A percentile compares a stretch with the other conserved stretches of the same genome.
These are phyloP conservation scores for Capricornis sumatraensis DNA, from an alignment of 2,113 vertebrate species.

Conservation along the genomic window DNA sequence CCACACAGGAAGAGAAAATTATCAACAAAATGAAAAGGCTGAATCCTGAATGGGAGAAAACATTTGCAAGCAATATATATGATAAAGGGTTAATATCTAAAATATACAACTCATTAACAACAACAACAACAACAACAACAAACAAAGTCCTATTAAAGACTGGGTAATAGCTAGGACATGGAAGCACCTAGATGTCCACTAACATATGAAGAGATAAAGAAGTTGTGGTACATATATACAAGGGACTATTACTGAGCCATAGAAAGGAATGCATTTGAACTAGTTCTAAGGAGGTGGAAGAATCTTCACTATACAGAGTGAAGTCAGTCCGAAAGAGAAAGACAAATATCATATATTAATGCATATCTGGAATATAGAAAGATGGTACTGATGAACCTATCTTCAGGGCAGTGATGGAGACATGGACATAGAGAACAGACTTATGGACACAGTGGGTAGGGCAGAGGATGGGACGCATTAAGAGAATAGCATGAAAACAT, in stretches of 20 bases:
- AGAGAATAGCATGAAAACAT: background rate
- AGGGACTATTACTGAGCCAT: background rate
- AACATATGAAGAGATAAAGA: background rate
- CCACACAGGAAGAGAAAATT: background rate
- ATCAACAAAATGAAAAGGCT: background rate
- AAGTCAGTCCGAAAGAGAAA: background rate
- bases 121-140: background rate
- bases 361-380: background rate
- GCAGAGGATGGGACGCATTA: background rate
- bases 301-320: background rate
- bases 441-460: background rate
- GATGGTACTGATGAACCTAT: background rate
- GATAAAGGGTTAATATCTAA: background rate
- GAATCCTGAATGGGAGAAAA: background rate
- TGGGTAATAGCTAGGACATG: background rate
- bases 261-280: background rate
- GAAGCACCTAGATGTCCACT: background rate
- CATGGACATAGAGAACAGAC: background rate
- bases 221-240: background rate
- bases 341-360: background rate
- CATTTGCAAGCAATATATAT: background rate
- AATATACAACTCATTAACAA: background rate
- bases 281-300: background rate
- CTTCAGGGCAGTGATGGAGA: background rate
- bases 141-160: background rate